Evolutionary conservation across 2,113 vertebrate species (phyloP).

Genomic region (Amazona vittata): DNA sequence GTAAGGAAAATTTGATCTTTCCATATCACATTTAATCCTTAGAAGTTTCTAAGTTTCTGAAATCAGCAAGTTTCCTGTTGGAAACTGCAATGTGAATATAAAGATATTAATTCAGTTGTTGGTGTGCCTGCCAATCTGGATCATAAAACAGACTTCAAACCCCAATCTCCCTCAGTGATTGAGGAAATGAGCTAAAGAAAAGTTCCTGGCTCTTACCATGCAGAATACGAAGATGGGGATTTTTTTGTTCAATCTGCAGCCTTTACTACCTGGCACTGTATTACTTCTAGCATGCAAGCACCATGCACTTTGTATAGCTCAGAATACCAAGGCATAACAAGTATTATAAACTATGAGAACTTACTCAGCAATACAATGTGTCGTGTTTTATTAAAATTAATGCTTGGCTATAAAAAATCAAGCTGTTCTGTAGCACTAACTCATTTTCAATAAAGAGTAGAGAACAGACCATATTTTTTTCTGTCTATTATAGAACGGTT

Average conservation of each 20-base stretch:
- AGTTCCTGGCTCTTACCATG: not conserved
- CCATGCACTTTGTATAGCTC: not conserved
- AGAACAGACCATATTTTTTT: not conserved
- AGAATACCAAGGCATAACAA: not conserved
- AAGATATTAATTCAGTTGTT: not conserved
- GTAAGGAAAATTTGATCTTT: constrained; percentile 9
- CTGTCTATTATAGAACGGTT: not conserved
- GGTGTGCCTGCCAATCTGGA: not conserved
- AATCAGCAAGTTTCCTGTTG: not conserved
- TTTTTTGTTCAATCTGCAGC: not conserved
- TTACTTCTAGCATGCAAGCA: not conserved
- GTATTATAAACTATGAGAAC: not conserved
- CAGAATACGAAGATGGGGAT: not conserved
- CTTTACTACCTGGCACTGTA: not conserved
- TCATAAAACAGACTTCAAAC: not conserved
- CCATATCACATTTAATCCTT: not conserved
- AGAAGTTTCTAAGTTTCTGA: not conserved
- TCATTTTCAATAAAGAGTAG: not conserved
- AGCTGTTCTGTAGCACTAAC: not conserved
- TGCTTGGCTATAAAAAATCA: not conserved
- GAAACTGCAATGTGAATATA: not conserved
- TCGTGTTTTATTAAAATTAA: not conserved
- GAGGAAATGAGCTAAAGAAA: not conserved
- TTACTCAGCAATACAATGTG: not conserved
- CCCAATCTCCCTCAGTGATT: not conserved